Conservation (phyloP, 2,113 vertebrate species). For the Bungarus multicinctus region DNA sequence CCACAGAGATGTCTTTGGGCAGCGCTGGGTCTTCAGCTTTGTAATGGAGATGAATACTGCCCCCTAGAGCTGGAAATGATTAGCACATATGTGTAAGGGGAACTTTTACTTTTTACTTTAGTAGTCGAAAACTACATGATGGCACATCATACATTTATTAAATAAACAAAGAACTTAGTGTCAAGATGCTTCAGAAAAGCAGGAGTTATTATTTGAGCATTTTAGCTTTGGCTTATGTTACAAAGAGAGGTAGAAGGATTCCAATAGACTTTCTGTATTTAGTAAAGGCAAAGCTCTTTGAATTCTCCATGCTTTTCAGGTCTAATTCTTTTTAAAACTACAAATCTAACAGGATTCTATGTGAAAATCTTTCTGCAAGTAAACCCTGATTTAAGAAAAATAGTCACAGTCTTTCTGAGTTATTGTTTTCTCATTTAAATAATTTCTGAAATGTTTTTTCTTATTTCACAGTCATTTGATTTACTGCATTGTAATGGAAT, state of each 20-base stretch:
- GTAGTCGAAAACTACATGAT: background rate
- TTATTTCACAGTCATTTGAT: constrained; percentile 44
- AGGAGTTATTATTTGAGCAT: constrained; percentile 34
- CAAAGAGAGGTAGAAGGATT: background rate
- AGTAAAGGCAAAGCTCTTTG: constrained; percentile 55
- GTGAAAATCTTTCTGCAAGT: constrained; percentile 42
- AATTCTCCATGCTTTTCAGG: constrained; percentile 53
- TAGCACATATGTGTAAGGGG: too few relatives aligned
- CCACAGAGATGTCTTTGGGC: too few relatives aligned
- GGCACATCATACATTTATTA: background rate
- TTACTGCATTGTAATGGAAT: constrained; percentile 50
- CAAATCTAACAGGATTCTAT: constrained; percentile 56
- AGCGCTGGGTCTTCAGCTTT: too few relatives aligned
- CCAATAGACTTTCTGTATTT: constrained; percentile 28
- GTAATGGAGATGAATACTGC: too few relatives aligned
- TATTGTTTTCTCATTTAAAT: constrained; percentile 53
- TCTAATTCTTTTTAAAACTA: constrained; percentile 60
- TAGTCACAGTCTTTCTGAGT: constrained; percentile 39
- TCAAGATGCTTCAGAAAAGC: constrained; percentile 39
- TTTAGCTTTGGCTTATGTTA: constrained; percentile 52
- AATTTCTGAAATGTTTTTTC: constrained; percentile 44
- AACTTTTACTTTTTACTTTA: too few relatives aligned
- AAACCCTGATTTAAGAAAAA: constrained; percentile 55
- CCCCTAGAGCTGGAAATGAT: too few relatives aligned
- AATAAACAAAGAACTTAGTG: constrained; percentile 11